Conservation (phyloP, 2,888 invertebrate genomes). For the Carcina quercana region DNA sequence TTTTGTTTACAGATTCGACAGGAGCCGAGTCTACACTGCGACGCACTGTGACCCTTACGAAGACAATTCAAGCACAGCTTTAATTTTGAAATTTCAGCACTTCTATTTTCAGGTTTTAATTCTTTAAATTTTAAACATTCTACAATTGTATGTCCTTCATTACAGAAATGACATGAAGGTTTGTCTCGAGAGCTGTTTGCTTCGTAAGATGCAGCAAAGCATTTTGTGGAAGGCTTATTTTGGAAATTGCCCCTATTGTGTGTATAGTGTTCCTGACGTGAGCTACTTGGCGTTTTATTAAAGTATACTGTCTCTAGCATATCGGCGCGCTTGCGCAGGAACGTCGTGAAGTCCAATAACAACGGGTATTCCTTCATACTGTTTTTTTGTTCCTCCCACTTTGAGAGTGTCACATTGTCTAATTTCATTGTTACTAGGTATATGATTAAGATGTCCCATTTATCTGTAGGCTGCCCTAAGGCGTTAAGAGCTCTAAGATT, state of each 20-base stretch:
- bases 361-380: neutral
- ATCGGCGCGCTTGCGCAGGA: neutral
- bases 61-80: neutral
- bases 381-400: conserved; percentile 4
- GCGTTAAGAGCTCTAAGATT: conserved; percentile 3
- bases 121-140: neutral
- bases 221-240: neutral
- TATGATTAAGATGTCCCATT: conserved; percentile 6
- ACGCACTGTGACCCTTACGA: neutral
- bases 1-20: neutral
- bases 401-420: neutral
- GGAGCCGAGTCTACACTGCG: neutral
- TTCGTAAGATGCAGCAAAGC: too few relatives aligned
- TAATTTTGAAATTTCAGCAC: neutral
- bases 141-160: neutral
- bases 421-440: conserved; percentile 2
- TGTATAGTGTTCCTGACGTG: neutral
- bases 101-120: neutral
- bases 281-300: neutral
- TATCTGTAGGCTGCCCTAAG: conserved; percentile 1
- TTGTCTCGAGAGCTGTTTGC: neutral
- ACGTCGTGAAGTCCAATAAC: neutral
- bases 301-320: neutral
- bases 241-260: neutral
- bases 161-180: neutral